Conservation (phyloP, 2,113 vertebrate species). For the Ophthalmolycus amberensis region DNA sequence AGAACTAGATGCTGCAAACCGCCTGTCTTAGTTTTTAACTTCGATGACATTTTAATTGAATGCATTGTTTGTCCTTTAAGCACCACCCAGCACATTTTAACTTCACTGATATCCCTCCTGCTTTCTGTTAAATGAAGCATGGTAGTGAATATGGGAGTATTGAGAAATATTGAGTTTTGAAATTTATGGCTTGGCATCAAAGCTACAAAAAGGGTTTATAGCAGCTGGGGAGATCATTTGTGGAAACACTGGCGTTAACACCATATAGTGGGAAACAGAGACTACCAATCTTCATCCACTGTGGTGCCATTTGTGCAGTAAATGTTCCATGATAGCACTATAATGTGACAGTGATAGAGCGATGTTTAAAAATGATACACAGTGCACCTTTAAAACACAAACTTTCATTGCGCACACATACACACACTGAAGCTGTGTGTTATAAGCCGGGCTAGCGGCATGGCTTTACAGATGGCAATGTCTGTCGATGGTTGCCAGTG, state of each 20-base stretch:
- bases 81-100: not conserved
- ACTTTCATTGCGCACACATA: not conserved
- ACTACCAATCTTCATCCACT: slow-evolving; percentile 33
- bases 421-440: not conserved
- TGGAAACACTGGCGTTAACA: slow-evolving; percentile 13
- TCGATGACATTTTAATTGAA: not conserved
- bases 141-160: not conserved
- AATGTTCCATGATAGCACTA: slow-evolving; percentile 27
- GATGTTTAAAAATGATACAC: slow-evolving; percentile 59
- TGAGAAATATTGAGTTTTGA: not conserved
- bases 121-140: not conserved
- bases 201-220: slow-evolving; percentile 24
- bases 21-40: not conserved
- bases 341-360: slow-evolving; percentile 51
- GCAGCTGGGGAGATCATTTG: slow-evolving; percentile 43
- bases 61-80: not conserved
- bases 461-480: not conserved
- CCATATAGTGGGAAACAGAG: slow-evolving; percentile 10
- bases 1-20: not conserved
- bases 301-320: slow-evolving; percentile 28
- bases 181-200: slow-evolving; percentile 4
- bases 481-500: not conserved
- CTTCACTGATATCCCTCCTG: not conserved
- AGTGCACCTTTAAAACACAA: slow-evolving; percentile 23
- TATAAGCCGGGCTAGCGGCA: too few relatives aligned